Evolutionary conservation across 2,113 vertebrate genomes (phyloP), one percentile per base, ranked within the genome.

Genomic region (Leucoraja erinaceus): DNA sequence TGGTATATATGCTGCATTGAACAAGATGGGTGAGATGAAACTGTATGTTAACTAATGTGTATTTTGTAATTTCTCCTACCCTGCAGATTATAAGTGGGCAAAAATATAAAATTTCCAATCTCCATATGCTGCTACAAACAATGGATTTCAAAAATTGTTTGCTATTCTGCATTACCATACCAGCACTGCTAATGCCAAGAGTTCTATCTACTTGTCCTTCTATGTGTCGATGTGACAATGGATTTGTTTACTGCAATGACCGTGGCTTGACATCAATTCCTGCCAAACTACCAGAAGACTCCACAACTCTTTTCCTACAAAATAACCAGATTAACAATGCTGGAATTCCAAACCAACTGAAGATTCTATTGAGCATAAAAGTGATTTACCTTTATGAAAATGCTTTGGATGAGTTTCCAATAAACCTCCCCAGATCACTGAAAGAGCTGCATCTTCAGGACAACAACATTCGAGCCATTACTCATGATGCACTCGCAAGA

Each of bases 371-470:
- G 72, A 93, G 94, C 0, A 96, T 98, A 76, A 96, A 95, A 93
- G 98, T 98, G 76, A 97, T 99, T 94, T 99, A 99, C 95, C 97
- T 99, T 79, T 99, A 99, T 3, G 98, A 98, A 94, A 99, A 99
- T 22, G 96, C 97, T 28, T 94, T 99, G 93, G 98, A 99, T 63
- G 97, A 97, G 76, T 96, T 99, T 75, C 98, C 98, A 0, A 77
- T 96, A 0, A 96, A 98, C 93, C 94, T 99, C 18, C 98, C 98
- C 0, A 97, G 97, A 0, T 98, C 97, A 0, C 95, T 99, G 84
- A 96, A 97, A 5, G 98, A 99, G 94, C 97, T 99, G 0, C 98
- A 99, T 95, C 97, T 99, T 0, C 98, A 99, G 94, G 98, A 99
- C 94, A 99, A 99, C 95, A 99, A 99, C 31, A 98, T 99, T 33